Percentiles rank a stretch among this genome's conserved stretches.
These are phyloP conservation scores for Paratilapia polleni DNA, from an alignment of 2,113 vertebrate species.

Conservation along the genomic window DNA sequence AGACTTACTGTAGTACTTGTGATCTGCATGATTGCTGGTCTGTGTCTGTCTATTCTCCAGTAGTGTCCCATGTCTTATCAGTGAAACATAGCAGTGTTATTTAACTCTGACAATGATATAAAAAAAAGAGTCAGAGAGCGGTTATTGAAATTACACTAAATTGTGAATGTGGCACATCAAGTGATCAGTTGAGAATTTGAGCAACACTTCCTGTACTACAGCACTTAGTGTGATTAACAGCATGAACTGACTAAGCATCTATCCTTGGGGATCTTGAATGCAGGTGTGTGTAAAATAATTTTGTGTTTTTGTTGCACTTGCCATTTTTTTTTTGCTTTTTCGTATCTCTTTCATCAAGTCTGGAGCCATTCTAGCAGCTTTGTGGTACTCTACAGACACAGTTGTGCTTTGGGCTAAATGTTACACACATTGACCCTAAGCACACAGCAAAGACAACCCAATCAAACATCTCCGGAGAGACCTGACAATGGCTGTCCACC, in stretches of 20 bases:
- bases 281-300: not conserved
- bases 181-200: conserved; percentile 48
- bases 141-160: conserved; percentile 24
- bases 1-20: not conserved
- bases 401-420: not conserved
- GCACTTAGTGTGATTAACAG: conserved; percentile 55
- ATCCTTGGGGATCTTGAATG: conserved; percentile 12
- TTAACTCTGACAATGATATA: conserved; percentile 37
- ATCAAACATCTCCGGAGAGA: too few relatives aligned
- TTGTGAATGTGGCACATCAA: conserved; percentile 40
- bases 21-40: not conserved
- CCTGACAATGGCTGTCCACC: too few relatives aligned
- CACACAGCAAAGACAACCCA: too few relatives aligned
- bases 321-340: not conserved
- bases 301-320: not conserved
- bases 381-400: not conserved
- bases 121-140: conserved; percentile 1
- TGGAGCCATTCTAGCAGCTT: not conserved
- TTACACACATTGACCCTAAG: too few relatives aligned
- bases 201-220: conserved; percentile 5
- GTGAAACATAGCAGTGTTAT: conserved; percentile 8
- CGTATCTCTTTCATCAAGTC: not conserved
- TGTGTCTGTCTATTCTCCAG: not conserved
- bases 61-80: conserved; percentile 17
- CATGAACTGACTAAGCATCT: conserved; percentile 46